Evolutionary conservation across 2,113 vertebrate species (phyloP).

Genomic region (Sterna hirundo): DNA sequence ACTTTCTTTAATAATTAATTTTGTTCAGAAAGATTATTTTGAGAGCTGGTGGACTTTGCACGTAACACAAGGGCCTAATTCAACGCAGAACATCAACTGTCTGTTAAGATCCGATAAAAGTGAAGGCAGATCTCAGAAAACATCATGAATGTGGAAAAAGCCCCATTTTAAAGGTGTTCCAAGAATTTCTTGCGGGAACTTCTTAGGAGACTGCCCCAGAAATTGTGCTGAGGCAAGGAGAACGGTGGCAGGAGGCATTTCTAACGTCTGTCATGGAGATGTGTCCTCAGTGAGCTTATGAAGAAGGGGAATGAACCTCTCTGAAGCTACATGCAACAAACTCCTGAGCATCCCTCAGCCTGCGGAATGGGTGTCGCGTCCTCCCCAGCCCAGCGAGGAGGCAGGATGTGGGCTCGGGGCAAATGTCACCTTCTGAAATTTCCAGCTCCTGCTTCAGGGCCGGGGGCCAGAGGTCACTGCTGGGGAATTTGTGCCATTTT

Average conservation of each 20-base stretch:
- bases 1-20: conserved; percentile 19
- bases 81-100: neutral
- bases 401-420: neutral
- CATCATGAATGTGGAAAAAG: neutral
- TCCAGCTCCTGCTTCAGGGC: neutral
- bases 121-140: neutral
- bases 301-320: neutral
- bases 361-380: accelerated
- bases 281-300: neutral
- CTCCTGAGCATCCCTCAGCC: neutral
- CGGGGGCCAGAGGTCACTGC: neutral
- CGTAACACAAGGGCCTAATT: neutral
- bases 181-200: neutral
- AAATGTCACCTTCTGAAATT: neutral
- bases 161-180: neutral
- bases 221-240: neutral
- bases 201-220: neutral
- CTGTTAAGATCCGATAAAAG: neutral
- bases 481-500: too few relatives aligned
- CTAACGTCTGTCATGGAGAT: neutral
- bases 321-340: neutral
- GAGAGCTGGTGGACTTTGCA: neutral
- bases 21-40: neutral
- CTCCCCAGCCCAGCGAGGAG: neutral
- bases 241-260: neutral